phyloP scores from a whole-genome alignment of 2,113 vertebrate species.

The Carlito syrichta region DNA sequence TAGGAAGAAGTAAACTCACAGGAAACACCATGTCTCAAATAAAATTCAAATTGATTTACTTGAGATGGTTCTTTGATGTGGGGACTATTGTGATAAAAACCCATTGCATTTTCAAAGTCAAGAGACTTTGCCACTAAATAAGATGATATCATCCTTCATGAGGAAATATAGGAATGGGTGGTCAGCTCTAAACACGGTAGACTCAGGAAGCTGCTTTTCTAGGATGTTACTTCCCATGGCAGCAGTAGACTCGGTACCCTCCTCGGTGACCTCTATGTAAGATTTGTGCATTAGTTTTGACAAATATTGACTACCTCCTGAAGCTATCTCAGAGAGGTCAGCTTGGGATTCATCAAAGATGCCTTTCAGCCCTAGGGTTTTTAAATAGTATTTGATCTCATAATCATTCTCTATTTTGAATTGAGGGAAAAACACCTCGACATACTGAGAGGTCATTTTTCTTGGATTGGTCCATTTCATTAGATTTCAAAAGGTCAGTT shows the following conservation, averaged over 20 bases:
- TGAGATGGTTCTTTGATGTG: not conserved
- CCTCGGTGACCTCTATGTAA: constrained; percentile 78
- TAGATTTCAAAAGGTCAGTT: constrained; percentile 70
- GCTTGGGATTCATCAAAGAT: constrained; percentile 79
- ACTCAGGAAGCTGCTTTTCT: constrained; percentile 44
- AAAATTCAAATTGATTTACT: not conserved
- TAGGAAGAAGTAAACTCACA: not conserved
- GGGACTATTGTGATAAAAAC: not conserved
- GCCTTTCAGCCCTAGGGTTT: constrained; percentile 73
- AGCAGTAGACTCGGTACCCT: constrained; percentile 76
- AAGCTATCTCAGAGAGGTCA: constrained; percentile 82
- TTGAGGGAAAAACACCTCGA: constrained; percentile 78
- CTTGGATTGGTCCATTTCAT: constrained; percentile 64
- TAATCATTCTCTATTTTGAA: constrained; percentile 81
- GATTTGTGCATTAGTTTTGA: constrained; percentile 80
- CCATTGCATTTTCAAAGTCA: constrained; percentile 70
- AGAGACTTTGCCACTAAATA: constrained; percentile 80
- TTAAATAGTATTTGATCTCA: constrained; percentile 68
- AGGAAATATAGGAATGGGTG: constrained; percentile 82
- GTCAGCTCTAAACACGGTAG: constrained; percentile 74
- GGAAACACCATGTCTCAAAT: not conserved
- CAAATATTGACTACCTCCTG: constrained; percentile 70
- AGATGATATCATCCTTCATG: constrained; percentile 75
- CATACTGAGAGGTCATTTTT: constrained; percentile 66
- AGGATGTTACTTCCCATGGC: constrained; percentile 43